Evolutionary conservation across 1,140 invertebrate species (phyloP).

Genomic region (Drosophila ercepeae): DNA sequence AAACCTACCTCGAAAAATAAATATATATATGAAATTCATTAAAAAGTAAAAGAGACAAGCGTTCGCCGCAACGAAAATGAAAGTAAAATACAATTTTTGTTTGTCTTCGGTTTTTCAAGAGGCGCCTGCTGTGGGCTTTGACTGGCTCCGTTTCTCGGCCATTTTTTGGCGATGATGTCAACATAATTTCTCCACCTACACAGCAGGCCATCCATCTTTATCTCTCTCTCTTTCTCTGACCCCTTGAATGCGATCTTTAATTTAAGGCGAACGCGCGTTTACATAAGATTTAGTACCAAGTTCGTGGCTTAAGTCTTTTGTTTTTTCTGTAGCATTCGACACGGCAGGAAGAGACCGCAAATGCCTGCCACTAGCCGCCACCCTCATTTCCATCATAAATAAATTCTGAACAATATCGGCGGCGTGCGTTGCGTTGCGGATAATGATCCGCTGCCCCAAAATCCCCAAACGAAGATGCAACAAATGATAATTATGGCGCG

Average conservation of each 20-base stretch:
- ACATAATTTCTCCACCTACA: constrained; percentile 82
- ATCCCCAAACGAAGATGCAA: constrained; percentile 54
- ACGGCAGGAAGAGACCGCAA: constrained; percentile 48
- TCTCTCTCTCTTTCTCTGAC: constrained; percentile 27
- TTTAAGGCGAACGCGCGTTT: constrained; percentile 71
- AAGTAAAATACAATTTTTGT: constrained; percentile 76
- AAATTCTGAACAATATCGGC: constrained; percentile 39
- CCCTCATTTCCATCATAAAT: constrained; percentile 60
- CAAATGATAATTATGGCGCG: constrained; percentile 68
- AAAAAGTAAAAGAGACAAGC: constrained; percentile 54
- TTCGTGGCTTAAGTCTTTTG: constrained; percentile 75
- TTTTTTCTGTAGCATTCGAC: constrained; percentile 52
- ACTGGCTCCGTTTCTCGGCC: constrained; percentile 57
- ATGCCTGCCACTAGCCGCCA: constrained; percentile 24
- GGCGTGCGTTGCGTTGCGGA: constrained; percentile 10
- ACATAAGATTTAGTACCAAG: constrained; percentile 34
- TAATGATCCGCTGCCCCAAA: constrained; percentile 6
- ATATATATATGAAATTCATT: constrained; percentile 17
- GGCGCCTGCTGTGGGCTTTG: constrained; percentile 28
- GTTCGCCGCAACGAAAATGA: constrained; percentile 66
- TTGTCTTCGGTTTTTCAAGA: constrained; percentile 49
- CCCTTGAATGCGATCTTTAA: constrained; percentile 54
- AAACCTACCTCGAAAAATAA: constrained; percentile 6
- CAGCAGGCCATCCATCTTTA: constrained; percentile 52
- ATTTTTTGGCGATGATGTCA: constrained; percentile 81